phyloP scores from a whole-genome alignment of 2,797 vertebrate genomes.

The Cottoperca gobio region DNA sequence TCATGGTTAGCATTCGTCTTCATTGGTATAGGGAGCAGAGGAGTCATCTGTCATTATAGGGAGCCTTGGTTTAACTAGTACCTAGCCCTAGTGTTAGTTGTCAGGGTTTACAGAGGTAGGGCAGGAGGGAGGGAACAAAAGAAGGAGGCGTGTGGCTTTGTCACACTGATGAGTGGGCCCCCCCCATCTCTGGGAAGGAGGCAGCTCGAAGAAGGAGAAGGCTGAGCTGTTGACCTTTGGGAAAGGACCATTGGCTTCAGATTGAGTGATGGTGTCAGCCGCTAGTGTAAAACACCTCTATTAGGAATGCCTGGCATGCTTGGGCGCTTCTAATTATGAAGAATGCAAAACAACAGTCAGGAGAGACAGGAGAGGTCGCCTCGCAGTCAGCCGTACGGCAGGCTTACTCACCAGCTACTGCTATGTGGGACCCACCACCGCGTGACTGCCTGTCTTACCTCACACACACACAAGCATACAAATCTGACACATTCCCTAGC shows the following conservation, averaged over 20 bases:
- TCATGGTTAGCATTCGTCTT: conserved; percentile 78
- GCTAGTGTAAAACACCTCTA: conserved; percentile 81
- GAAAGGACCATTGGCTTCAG: conserved; percentile 73
- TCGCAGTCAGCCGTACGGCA: conserved; percentile 46
- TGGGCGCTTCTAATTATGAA: conserved; percentile 79
- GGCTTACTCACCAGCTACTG: conserved; percentile 46
- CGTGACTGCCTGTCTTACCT: conserved; percentile 50
- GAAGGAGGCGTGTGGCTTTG: conserved; percentile 60
- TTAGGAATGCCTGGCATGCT: conserved; percentile 80
- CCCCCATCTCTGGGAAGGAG: conserved; percentile 59
- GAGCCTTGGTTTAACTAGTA: conserved; percentile 52
- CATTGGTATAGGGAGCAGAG: conserved; percentile 65
- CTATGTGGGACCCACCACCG: conserved; percentile 59
- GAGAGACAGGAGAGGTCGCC: conserved; percentile 60
- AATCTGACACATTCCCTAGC: conserved; percentile 30
- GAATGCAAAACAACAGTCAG: conserved; percentile 83
- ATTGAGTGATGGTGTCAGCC: conserved; percentile 82
- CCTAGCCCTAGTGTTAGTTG: conserved; percentile 44
- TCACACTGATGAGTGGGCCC: conserved; percentile 55
- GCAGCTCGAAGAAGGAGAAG: conserved; percentile 48
- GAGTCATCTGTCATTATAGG: conserved; percentile 75
- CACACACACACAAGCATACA: conserved; percentile 23
- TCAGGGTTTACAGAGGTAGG: conserved; percentile 59
- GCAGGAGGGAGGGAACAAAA: conserved; percentile 62
- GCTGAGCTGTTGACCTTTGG: conserved; percentile 77